Evolutionary conservation across 2,888 invertebrate species (phyloP), one percentile per base, ranked within the genome.

Genomic region (Dascillus cervinus): DNA sequence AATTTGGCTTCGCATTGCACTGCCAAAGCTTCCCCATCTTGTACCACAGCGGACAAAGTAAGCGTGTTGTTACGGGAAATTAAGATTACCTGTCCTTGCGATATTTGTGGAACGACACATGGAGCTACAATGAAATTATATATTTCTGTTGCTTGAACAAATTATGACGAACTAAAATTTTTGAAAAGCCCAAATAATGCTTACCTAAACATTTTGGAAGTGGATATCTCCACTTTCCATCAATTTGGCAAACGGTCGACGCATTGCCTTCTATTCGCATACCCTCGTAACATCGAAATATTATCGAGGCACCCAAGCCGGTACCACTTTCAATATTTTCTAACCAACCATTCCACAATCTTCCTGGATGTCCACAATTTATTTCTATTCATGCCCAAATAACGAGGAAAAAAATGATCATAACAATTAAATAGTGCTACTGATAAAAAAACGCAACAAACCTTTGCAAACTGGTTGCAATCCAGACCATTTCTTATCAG

Each of bases 401-500:
- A 17, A 17, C 8, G 17, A 17, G 8, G 17, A 17, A 17, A n/a
- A n/a, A 4, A 17, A 17, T 17, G 17, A 17, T n/a, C n/a, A n/a
- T n/a, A n/a, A n/a, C n/a, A n/a, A n/a, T n/a, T n/a, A n/a, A n/a
- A n/a, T n/a, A n/a, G n/a, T n/a, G n/a, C n/a, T n/a, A n/a, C n/a
- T n/a, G n/a, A n/a, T n/a, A n/a, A n/a, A n/a, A n/a, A n/a, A n/a
- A n/a, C n/a, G n/a, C n/a, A n/a, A n/a, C n/a, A n/a, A n/a, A n/a
- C 92, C 90, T 79, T 91, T 90, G 63, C 97, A 97, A 46, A 73
- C 69, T 1, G 96, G 95, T 49, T 86, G 79, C n/a, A 77, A 72
- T 19, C 94, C 96, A 11, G 89, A 85, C 97, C 97, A 98, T 57
- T 85, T 84, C 59, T 87, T 83, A 64, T 96, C 92, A 1, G 94